Evolutionary conservation across 1,140 invertebrate genomes (phyloP).

Genomic region (Branchinecta lindahli): DNA sequence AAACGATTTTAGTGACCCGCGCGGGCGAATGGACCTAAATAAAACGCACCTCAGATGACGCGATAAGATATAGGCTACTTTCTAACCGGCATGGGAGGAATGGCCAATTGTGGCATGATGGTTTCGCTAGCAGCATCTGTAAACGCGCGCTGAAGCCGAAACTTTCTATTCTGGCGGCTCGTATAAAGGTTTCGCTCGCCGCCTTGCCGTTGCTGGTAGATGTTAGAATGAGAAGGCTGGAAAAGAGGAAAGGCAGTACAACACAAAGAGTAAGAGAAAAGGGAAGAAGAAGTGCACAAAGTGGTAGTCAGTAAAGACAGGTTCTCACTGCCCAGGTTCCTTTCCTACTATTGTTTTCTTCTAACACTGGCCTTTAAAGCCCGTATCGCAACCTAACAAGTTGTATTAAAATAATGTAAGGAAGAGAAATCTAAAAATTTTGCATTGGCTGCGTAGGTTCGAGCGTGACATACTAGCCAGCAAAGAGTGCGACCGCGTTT

Average conservation of each 20-base stretch:
- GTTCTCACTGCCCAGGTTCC: not conserved
- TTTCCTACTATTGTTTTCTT: too few species aligned
- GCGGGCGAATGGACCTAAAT: too few species aligned
- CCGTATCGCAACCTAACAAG: too few species aligned
- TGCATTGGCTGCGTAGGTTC: too few species aligned
- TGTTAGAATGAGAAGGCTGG: conserved; percentile 11
- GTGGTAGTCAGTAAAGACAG: not conserved
- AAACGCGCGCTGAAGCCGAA: conserved; percentile 19
- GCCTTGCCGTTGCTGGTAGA: not conserved
- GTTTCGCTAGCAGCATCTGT: conserved; percentile 21
- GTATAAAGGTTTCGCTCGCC: not conserved
- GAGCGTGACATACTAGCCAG: too few species aligned
- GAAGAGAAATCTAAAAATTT: too few species aligned
- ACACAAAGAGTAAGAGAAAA: conserved; percentile 14
- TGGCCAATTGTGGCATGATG: conserved; percentile 13
- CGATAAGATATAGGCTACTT: too few species aligned
- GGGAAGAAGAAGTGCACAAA: conserved; percentile 11
- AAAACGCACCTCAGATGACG: too few species aligned
- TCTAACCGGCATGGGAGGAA: conserved; percentile 18
- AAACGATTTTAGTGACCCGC: too few species aligned
- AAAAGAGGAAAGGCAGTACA: conserved; percentile 16
- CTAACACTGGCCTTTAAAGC: too few species aligned
- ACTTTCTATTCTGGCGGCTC: conserved; percentile 18
- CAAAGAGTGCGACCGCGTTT: too few species aligned
- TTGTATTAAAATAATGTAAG: too few species aligned